Percentiles rank a stretch among this genome's conserved stretches.
Evolutionary conservation across 2,888 invertebrate species (phyloP).

Genomic region (Alcis repandata): DNA sequence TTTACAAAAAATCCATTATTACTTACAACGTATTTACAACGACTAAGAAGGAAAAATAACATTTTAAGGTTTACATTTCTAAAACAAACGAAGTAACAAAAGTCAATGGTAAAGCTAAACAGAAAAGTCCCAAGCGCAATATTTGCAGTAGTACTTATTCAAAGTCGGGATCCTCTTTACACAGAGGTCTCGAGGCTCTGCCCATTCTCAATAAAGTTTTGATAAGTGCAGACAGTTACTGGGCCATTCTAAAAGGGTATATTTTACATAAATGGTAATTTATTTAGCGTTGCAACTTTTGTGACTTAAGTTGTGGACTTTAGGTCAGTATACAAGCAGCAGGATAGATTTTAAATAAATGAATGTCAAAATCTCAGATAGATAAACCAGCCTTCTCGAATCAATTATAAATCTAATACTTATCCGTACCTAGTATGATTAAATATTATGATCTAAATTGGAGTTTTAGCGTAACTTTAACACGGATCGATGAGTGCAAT

Average conservation of each 20-base stretch:
- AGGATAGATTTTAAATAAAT: too few relatives aligned
- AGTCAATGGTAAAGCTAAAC: slow-evolving; percentile 42
- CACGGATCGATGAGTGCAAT: neutral
- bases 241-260: slow-evolving; percentile 27
- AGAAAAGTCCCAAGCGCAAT: slow-evolving; percentile 51
- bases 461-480: neutral
- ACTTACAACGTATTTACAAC: neutral
- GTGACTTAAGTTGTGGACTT: slow-evolving; percentile 17
- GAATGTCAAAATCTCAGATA: too few relatives aligned
- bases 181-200: slow-evolving; percentile 38
- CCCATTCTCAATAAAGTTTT: slow-evolving; percentile 42
- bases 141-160: slow-evolving; percentile 57
- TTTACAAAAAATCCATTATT: neutral
- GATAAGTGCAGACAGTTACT: slow-evolving; percentile 39
- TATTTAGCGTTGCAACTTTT: slow-evolving; percentile 29
- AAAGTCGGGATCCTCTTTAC: slow-evolving; percentile 46
- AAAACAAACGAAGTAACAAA: slow-evolving; percentile 41
- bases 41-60: slow-evolving; percentile 5
- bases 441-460: too few relatives aligned
- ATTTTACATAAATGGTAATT: slow-evolving; percentile 25
- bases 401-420: too few relatives aligned
- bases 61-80: slow-evolving; percentile 24
- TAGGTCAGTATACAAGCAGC: neutral
- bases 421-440: too few relatives aligned
- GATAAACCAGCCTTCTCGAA: too few relatives aligned